Evolutionary conservation across 92 coral and sea anemone species (phyloP).

Genomic region (Palythoa grandis): DNA sequence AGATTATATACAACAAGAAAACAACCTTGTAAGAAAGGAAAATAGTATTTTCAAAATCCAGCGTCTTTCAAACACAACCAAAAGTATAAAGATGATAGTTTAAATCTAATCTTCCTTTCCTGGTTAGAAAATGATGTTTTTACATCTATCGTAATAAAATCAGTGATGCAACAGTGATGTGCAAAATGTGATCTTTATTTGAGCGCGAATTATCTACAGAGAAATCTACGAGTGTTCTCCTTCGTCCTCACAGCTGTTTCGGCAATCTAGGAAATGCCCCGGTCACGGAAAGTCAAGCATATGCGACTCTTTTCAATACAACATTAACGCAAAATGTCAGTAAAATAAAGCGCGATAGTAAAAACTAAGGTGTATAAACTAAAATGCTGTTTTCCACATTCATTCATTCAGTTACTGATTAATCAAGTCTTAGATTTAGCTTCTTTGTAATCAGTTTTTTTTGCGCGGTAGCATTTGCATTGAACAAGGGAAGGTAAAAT

Average conservation of each 20-base stretch:
- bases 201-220: neutral
- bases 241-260: slow-evolving; percentile 3
- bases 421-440: neutral
- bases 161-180: neutral
- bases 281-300: slow-evolving; percentile 28
- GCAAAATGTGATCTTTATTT: neutral
- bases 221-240: slow-evolving; percentile 4
- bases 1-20: neutral
- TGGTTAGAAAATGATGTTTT: neutral
- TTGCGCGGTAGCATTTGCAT: neutral
- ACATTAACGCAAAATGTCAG: slow-evolving; percentile 9
- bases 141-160: neutral
- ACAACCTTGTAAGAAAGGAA: neutral
- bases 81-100: neutral
- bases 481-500: neutral
- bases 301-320: slow-evolving; percentile 7
- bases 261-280: neutral
- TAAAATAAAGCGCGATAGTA: neutral
- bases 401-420: neutral
- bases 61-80: neutral
- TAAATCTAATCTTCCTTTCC: neutral
- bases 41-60: neutral
- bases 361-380: slow-evolving; percentile 16
- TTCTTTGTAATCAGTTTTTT: slow-evolving; percentile 2
- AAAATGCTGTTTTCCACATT: neutral